Base-by-base conservation (phyloP, 2,113 vertebrate species). In the Struthio camelus region DNA sequence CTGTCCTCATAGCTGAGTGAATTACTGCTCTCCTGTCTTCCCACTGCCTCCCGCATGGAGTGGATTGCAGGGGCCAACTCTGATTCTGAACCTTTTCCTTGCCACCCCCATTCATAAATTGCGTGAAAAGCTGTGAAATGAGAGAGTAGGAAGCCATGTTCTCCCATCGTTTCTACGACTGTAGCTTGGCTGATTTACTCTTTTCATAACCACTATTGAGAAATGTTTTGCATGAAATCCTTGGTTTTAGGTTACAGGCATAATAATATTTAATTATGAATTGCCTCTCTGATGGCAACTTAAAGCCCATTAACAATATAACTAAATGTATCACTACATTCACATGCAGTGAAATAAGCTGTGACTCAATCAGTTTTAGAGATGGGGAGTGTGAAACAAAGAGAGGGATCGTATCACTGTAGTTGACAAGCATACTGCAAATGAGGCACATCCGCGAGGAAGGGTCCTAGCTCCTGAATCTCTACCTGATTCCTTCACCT, bases 111-210 rank as follows among this genome's bases (percentile, higher is more conserved):
- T 85, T 79, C 81, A 61, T 85, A 91, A 96, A 94, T 80, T 89
- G 54, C 79, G 59, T 30, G 67, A 20, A 54, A 54, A 90, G 82
- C 85, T 76, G 84, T 84, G 89, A 93, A 97, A 87, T 30, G 7
- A 71, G 75, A 95, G 91, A 78, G 86, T 89, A 80, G 59, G 44
- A 53, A 83, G 73, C 80, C 0, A 0, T 75, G 65, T 23, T 85
- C 42, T 87, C 84, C 82, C 88, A 71, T 89, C 1, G 4, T 82
- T 97, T 96, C 87, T 94, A 65, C 59, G 84, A 87, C 76, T 77
- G n/a, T 85, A 40, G 32, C 86, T 48, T 54, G 54, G 79, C 36
- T 80, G 90, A 94, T 93, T 90, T 91, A 77, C 36, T 72, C 28
- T 40, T 36, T 76, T 89, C 28, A 18, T 82, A 85, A 80, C 38